These are phyloP conservation scores for Anorthoa munda DNA, from an alignment of 2,888 invertebrate species.

Conservation along the genomic window DNA sequence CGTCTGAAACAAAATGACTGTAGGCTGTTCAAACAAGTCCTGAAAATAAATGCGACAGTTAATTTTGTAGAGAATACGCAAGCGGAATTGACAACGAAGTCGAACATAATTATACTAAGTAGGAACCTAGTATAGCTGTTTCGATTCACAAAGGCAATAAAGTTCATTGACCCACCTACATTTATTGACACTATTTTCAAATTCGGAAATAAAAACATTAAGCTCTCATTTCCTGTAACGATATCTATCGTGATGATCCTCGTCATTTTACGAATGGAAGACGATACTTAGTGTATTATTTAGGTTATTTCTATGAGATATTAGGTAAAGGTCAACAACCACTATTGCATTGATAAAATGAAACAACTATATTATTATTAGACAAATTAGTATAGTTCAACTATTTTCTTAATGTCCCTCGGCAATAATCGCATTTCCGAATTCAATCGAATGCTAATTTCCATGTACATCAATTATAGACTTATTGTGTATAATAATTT, in stretches of 20 bases:
- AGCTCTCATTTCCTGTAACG: not conserved
- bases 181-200: not conserved
- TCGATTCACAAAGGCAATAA: not conserved
- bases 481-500: no score
- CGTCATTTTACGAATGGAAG: not conserved
- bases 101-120: not conserved
- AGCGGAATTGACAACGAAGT: conserved; percentile 12
- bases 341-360: no score
- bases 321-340: no score
- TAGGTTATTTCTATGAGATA: no score
- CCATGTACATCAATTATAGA: no score
- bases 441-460: no score
- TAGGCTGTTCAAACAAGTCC: conserved; percentile 8
- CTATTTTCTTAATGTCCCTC: no score
- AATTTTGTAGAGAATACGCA: conserved; percentile 10
- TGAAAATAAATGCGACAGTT: conserved; percentile 16
- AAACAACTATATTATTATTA: no score
- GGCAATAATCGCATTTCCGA: no score
- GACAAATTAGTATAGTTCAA: no score
- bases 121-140: not conserved
- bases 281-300: no score
- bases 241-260: not conserved
- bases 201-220: not conserved
- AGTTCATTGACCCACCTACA: not conserved
- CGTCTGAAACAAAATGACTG: conserved; percentile 29